Evolutionary conservation across 2,113 vertebrate species (phyloP).

Genomic region (Pao palembangensis): DNA sequence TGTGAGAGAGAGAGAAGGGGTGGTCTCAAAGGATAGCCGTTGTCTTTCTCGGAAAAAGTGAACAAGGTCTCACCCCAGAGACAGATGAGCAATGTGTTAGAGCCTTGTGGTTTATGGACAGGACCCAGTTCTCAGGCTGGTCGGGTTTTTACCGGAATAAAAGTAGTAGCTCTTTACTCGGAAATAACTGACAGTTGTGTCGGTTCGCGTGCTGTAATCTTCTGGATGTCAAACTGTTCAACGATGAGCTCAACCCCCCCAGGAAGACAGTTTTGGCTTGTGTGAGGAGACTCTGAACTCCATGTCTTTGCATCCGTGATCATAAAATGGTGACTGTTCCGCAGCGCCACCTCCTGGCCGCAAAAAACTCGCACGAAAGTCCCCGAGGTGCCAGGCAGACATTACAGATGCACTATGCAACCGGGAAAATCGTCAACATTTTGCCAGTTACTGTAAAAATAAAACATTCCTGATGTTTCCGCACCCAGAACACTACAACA

Average conservation of each 20-base stretch:
- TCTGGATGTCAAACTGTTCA: conserved; percentile 35
- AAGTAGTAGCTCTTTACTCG: conserved; percentile 59
- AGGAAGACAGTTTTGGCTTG: no score
- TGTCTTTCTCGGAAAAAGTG: conserved; percentile 79
- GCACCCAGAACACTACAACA: no score
- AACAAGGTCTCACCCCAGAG: conserved; percentile 71
- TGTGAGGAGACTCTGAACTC: not conserved
- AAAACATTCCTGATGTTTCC: no score
- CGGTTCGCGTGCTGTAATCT: conserved; percentile 32
- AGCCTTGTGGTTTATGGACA: conserved; percentile 70
- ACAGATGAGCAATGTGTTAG: conserved; percentile 72
- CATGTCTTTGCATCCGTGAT: conserved; percentile 6
- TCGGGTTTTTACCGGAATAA: conserved; percentile 53
- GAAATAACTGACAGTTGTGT: conserved; percentile 70
- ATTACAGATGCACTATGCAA: not conserved
- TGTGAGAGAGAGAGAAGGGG: conserved; percentile 32
- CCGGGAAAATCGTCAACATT: no score
- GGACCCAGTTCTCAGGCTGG: conserved; percentile 46
- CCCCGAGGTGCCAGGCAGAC: no score
- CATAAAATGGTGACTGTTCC: not conserved
- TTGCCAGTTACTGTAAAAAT: no score
- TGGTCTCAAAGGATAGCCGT: conserved; percentile 68
- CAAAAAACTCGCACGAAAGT: no score
- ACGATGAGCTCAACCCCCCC: not conserved
- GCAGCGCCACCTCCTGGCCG: no score